Conservation (phyloP, 2,113 vertebrate genomes). For the rat (Rattus norvegicus) region DNA sequence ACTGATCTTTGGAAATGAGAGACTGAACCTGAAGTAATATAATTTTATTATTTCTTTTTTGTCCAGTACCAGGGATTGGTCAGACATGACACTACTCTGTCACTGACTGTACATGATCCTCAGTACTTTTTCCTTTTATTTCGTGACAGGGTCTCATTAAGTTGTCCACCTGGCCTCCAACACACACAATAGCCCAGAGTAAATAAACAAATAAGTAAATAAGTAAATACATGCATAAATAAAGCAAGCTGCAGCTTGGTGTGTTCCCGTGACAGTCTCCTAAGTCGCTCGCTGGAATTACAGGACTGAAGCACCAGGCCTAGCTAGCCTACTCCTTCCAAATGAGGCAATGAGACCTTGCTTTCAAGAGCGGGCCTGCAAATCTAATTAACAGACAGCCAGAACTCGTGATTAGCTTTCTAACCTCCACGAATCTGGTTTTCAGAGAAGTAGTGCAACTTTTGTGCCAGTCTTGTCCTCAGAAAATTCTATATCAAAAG, state of each 20-base stretch:
- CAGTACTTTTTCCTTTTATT: neutral
- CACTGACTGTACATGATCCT: neutral
- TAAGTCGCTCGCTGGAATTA: neutral
- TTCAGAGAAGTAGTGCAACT: neutral
- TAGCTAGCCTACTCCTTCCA: constrained; percentile 15
- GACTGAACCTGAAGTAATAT: neutral
- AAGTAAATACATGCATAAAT: no score
- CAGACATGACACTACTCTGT: neutral
- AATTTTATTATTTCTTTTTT: constrained; percentile 30
- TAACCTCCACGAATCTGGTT: constrained; percentile 39
- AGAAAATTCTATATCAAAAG: constrained; percentile 36
- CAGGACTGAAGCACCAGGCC: neutral
- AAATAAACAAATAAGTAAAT: no score
- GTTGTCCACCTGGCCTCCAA: neutral
- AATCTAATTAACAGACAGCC: constrained; percentile 21
- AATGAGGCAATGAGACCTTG: constrained; percentile 22
- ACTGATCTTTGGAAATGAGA: constrained; percentile 26
- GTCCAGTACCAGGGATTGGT: neutral
- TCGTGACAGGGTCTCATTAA: neutral
- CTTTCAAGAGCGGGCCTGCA: constrained; percentile 47
- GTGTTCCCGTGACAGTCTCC: no score
- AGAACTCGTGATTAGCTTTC: constrained; percentile 14
- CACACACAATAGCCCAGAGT: neutral
- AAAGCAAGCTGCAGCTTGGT: no score
- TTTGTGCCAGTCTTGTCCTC: constrained; percentile 5